Percentiles rank a stretch among this genome's conserved stretches.
Conservation (phyloP, 2,888 invertebrate species). For the Iphiclides podalirius region DNA sequence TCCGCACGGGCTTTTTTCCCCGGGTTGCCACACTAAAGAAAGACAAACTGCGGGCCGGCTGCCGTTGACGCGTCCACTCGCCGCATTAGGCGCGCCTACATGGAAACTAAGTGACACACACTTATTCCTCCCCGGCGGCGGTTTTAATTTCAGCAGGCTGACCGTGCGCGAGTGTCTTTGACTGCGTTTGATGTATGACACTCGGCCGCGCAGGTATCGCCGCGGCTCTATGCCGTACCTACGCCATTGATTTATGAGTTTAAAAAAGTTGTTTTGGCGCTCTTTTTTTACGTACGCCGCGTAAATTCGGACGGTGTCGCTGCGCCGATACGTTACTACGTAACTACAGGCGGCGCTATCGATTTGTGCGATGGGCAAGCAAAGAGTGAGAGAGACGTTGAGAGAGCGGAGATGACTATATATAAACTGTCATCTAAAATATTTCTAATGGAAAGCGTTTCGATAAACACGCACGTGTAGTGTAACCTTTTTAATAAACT, state of each 20-base stretch:
- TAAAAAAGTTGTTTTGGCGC: slow-evolving; percentile 1
- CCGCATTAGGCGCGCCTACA: slow-evolving; percentile 69
- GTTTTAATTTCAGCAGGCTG: slow-evolving; percentile 73
- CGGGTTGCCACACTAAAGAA: slow-evolving; percentile 64
- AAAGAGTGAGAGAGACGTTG: background rate
- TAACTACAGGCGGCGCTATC: background rate
- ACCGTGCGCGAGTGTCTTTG: slow-evolving; percentile 55
- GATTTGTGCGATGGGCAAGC: background rate
- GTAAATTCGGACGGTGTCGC: background rate
- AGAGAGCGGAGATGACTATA: no score
- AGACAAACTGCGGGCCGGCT: slow-evolving; percentile 71
- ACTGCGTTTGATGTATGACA: slow-evolving; percentile 67
- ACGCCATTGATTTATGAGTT: slow-evolving; percentile 17
- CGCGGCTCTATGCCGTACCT: background rate
- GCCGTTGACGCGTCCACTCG: slow-evolving; percentile 73
- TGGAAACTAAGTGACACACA: slow-evolving; percentile 68
- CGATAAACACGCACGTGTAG: no score
- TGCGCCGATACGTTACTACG: background rate
- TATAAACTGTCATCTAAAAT: no score
- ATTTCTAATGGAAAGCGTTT: no score
- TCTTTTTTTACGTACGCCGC: background rate
- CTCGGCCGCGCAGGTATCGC: slow-evolving; percentile 48
- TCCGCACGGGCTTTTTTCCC: slow-evolving; percentile 56
- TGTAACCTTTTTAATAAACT: no score
- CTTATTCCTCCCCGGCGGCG: slow-evolving; percentile 72